Conservation (phyloP, 2,113 vertebrate species). For the Mastomys coucha region DNA sequence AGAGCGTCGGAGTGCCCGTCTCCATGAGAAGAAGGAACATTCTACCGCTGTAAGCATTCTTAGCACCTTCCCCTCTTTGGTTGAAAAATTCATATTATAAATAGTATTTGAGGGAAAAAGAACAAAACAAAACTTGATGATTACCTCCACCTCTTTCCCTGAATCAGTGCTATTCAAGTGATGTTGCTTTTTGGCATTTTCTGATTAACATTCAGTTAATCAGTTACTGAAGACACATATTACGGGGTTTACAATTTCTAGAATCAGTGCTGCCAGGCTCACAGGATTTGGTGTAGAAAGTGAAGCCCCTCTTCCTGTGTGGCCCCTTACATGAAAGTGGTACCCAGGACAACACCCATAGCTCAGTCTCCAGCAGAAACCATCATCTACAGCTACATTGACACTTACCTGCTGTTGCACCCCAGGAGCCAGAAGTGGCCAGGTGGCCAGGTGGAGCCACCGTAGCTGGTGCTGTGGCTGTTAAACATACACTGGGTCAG, state of each 20-base stretch:
- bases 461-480: background rate
- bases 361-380: background rate
- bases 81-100: constrained; percentile 22
- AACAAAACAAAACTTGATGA: background rate
- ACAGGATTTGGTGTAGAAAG: background rate
- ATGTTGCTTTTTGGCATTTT: constrained; percentile 41
- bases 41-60: constrained; percentile 93
- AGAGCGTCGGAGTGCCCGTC: constrained; percentile 93
- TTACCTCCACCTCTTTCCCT: background rate
- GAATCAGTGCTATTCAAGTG: background rate
- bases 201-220: constrained; percentile 13
- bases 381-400: background rate
- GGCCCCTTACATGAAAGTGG: background rate
- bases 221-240: background rate
- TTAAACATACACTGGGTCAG: background rate
- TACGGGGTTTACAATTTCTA: background rate
- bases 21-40: constrained; percentile 99
- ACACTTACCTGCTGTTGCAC: background rate
- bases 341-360: background rate
- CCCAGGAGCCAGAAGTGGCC: background rate
- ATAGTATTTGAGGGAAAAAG: background rate
- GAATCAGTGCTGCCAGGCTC: background rate
- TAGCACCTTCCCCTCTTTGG: background rate
- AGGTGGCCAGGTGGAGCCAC: too few relatives aligned
- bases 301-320: background rate